Evolutionary conservation across 2,888 invertebrate species (phyloP), one percentile per base, ranked within the genome.

Genomic region (Clitarchus hookeri): DNA sequence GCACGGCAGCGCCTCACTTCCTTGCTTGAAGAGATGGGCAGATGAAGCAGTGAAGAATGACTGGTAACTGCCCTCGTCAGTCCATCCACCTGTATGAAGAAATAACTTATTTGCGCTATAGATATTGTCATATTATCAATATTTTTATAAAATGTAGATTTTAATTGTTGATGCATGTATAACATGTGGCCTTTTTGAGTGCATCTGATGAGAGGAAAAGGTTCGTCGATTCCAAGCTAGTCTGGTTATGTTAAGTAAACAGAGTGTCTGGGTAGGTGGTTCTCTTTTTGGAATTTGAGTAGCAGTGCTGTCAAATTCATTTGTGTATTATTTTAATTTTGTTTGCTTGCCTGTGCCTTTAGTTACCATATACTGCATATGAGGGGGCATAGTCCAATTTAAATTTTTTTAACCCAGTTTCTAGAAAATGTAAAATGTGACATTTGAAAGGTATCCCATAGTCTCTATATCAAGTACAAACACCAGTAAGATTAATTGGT

Each of bases 1-100:
- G 95, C 96, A 79, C 94, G 96, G 83, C 98, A 98, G 90, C 95
- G 95, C 89, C 92, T 98, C 86, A 92, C 95, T 11, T 93, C 94
- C 86, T 91, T 96, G 83, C 93, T 98, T 85, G 98, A 97, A 89
- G 94, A 93, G 6, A 91, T 92, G 88, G 93, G 93, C 79, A 89
- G 89, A 86, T 84, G 86, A 44, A 88, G 86, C 26, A 78, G 83
- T 12, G 44, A 80, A 23, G 83, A 86, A 83, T 79, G 27, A 23
- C 65, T 8, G n/a, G 8, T 6, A 8, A n/a, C 19, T 48, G 54
- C 44, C 48, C 25, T 84, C 54, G n/a, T 48, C 48, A 36, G 19
- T 26, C 54, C 48, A 82, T 36, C 82, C 36, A 44, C 36, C 36
- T 82, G 27, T 82, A n/a, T 8, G 9, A 82, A 80, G 13, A 82